These are phyloP conservation scores for Bubo bubo DNA, from an alignment of 2,113 vertebrate genomes.

Conservation along the genomic window DNA sequence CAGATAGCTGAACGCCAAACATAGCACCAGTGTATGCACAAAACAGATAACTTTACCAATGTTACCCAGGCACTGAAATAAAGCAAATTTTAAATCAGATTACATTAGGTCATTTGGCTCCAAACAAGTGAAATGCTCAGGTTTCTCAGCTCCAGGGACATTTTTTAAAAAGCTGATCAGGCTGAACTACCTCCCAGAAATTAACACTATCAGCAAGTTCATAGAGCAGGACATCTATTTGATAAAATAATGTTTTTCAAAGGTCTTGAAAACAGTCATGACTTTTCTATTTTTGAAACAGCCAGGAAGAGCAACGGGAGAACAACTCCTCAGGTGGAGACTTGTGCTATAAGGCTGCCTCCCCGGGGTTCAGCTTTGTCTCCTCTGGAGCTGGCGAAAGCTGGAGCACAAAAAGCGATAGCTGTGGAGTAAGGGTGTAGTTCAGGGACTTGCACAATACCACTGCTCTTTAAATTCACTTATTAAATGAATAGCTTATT, in stretches of 20 bases:
- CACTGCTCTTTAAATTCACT: not conserved
- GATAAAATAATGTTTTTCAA: not conserved
- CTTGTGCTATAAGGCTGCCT: too few relatives aligned
- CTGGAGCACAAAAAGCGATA: not conserved
- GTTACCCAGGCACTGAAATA: not conserved
- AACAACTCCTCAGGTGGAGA: not conserved
- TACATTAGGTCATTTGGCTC: not conserved
- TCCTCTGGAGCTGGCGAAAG: not conserved
- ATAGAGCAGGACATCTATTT: not conserved
- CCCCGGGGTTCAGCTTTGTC: not conserved
- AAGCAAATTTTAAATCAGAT: not conserved
- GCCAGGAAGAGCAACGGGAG: not conserved
- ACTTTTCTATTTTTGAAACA: not conserved
- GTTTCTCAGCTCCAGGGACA: not conserved
- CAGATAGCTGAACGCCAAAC: not conserved
- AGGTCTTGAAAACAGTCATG: not conserved
- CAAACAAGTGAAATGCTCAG: not conserved
- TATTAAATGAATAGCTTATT: constrained; percentile 3
- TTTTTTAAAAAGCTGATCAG: not conserved
- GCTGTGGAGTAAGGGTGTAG: not conserved
- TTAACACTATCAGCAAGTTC: not conserved
- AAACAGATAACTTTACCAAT: not conserved
- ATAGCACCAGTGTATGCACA: fast-evolving
- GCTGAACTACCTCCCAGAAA: not conserved
- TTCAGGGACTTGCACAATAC: not conserved